phyloP scores from a whole-genome alignment of 2,888 invertebrate species.

The Hirtodrosophila alboralis region DNA sequence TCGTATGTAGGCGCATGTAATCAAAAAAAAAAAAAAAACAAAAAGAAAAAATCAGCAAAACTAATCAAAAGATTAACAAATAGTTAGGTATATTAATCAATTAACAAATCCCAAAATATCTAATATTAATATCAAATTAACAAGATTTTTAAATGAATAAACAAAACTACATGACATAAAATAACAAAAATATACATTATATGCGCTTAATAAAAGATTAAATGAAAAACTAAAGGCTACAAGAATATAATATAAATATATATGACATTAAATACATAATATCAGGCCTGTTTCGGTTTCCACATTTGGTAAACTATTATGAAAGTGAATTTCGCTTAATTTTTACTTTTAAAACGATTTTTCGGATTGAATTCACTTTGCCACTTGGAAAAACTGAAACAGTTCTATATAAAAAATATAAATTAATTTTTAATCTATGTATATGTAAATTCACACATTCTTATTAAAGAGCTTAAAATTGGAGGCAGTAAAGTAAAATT shows the following conservation, averaged over 20 bases:
- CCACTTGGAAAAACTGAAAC: too few species aligned
- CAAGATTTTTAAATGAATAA: constrained; percentile 61
- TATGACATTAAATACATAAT: constrained; percentile 18
- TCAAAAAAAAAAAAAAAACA: too few species aligned
- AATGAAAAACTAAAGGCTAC: constrained; percentile 25
- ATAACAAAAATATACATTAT: constrained; percentile 24
- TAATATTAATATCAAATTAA: constrained; percentile 66
- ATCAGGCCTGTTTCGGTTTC: too few species aligned
- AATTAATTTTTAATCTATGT: constrained; percentile 42
- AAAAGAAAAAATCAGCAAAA: too few species aligned
- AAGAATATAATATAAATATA: constrained; percentile 9
- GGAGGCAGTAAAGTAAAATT: constrained; percentile 35
- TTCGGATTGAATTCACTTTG: too few species aligned
- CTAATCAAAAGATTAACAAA: constrained; percentile 20
- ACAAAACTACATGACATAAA: constrained; percentile 14
- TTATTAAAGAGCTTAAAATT: constrained; percentile 54
- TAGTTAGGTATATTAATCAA: constrained; percentile 72
- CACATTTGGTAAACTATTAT: too few species aligned
- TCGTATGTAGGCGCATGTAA: constrained; percentile 24
- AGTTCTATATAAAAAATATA: constrained; percentile 14
- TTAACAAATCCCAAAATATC: constrained; percentile 61
- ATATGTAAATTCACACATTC: constrained; percentile 42
- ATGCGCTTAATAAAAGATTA: constrained; percentile 51
- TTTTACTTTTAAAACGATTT: too few species aligned
- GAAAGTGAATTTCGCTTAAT: too few species aligned